Conservation (phyloP, 2,797 vertebrate species). For the Schizopygopsis malacanthus region DNA sequence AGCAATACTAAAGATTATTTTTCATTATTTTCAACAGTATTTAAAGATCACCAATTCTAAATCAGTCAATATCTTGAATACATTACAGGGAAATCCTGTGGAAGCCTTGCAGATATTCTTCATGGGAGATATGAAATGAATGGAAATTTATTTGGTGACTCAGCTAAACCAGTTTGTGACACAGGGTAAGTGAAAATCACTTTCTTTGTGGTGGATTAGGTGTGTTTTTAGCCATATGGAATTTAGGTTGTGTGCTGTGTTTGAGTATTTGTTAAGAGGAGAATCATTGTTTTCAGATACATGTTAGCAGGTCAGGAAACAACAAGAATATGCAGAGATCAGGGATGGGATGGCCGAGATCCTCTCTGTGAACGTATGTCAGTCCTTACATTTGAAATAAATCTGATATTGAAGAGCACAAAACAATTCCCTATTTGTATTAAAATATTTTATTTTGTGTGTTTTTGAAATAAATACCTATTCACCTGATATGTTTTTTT, state of each 20-base stretch:
- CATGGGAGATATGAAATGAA: slow-evolving; percentile 29
- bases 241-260: neutral
- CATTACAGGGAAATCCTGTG: slow-evolving; percentile 37
- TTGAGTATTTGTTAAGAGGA: neutral
- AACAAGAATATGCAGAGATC: neutral
- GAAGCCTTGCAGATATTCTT: neutral
- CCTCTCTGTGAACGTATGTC: slow-evolving; percentile 52
- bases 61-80: neutral
- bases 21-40: neutral
- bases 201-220: neutral
- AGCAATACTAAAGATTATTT: neutral
- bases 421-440: neutral
- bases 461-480: neutral
- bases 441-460: neutral
- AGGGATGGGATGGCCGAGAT: slow-evolving; percentile 47
- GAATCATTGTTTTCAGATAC: slow-evolving; percentile 33
- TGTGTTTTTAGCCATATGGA: neutral
- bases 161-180: slow-evolving; percentile 18
- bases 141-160: slow-evolving; percentile 45
- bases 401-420: neutral
- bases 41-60: neutral
- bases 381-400: too few relatives aligned
- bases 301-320: fast-evolving
- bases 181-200: slow-evolving; percentile 41
- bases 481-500: neutral